Percentiles rank a stretch among this genome's conserved stretches.
phyloP scores from a whole-genome alignment of 2,888 invertebrate species.

The Palloptera scutellata region DNA sequence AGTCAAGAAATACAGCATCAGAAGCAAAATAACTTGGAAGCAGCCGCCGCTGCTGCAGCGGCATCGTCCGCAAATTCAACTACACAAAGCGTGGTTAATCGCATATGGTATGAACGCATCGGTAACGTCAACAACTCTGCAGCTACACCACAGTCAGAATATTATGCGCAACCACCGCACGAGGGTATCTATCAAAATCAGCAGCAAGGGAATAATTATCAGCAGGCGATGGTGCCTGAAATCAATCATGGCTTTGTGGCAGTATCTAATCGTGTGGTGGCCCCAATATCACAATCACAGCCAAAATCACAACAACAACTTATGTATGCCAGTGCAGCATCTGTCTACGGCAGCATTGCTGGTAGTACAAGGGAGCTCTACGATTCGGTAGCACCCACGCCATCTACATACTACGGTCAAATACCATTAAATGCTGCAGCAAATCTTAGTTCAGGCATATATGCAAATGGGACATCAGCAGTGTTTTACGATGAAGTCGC shows the following conservation, averaged over 20 bases:
- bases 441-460: constrained; percentile 32
- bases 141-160: constrained; percentile 45
- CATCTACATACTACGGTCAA: constrained; percentile 60
- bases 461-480: constrained; percentile 43
- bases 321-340: constrained; percentile 51
- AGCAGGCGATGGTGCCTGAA: constrained; percentile 34
- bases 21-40: constrained; percentile 55
- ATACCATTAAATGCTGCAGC: constrained; percentile 46
- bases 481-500: constrained; percentile 64
- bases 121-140: constrained; percentile 20
- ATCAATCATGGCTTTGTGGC: constrained; percentile 60
- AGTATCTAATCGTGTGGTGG: constrained; percentile 60
- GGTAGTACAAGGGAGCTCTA: constrained; percentile 50
- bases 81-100: constrained; percentile 64
- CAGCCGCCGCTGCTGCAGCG: constrained; percentile 26
- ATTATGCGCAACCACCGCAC: constrained; percentile 52
- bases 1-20: constrained; percentile 40
- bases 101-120: constrained; percentile 67
- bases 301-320: neutral
- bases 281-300: constrained; percentile 43
- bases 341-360: constrained; percentile 52
- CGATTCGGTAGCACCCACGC: constrained; percentile 58
- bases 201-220: constrained; percentile 28
- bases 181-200: constrained; percentile 55
- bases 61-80: constrained; percentile 35